Evolutionary conservation across 2,113 vertebrate genomes (phyloP).

Genomic region (Perca flavescens): DNA sequence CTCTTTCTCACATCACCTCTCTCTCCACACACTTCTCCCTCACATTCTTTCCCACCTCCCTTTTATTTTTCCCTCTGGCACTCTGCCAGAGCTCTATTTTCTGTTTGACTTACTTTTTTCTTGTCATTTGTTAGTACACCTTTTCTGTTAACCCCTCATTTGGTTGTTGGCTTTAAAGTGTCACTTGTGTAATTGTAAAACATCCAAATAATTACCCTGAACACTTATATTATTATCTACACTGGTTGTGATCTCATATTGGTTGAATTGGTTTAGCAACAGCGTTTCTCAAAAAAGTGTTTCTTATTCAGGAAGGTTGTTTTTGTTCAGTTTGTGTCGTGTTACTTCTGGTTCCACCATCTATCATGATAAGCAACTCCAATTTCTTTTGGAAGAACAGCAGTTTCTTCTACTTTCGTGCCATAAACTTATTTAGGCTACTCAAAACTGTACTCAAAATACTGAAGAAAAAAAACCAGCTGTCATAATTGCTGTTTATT

Average conservation of each 20-base stretch:
- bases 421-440: background rate
- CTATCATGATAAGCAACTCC: background rate
- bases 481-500: too few relatives aligned
- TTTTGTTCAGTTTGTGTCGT: background rate
- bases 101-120: background rate
- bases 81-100: constrained; percentile 8
- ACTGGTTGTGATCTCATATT: background rate
- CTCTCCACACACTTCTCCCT: background rate
- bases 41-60: background rate
- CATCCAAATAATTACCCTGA: background rate
- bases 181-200: background rate
- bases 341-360: background rate
- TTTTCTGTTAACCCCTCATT: background rate
- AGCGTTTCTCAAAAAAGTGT: background rate
- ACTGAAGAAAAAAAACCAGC: too few relatives aligned
- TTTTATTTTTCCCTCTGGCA: background rate
- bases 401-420: background rate
- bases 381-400: background rate
- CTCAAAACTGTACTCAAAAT: too few relatives aligned
- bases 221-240: background rate
- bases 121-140: background rate
- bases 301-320: background rate
- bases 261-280: too few relatives aligned
- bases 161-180: background rate
- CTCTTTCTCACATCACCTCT: background rate